A percentile compares a stretch with the other conserved stretches of the same genome.
These are phyloP conservation scores for Thamnophis sirtalis DNA, from an alignment of 2,113 vertebrate species.

Conservation along the genomic window DNA sequence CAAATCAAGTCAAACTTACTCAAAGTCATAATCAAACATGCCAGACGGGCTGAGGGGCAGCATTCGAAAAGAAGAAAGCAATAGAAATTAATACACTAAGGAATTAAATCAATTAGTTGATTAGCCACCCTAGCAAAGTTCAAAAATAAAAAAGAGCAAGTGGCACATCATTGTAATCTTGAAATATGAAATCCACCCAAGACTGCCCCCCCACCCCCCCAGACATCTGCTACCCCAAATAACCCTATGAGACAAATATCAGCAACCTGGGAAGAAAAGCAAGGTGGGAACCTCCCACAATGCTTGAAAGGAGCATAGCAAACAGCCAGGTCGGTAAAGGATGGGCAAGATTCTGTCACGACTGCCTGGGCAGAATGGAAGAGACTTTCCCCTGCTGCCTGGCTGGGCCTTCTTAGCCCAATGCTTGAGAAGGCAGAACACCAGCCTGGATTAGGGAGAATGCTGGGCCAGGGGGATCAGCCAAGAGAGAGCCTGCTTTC, in stretches of 20 bases:
- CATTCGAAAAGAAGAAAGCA: slow-evolving; percentile 93
- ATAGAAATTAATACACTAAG: slow-evolving; percentile 88
- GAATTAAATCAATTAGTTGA: slow-evolving; percentile 74
- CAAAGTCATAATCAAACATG: slow-evolving; percentile 99
- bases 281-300: neutral
- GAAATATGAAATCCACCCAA: no score
- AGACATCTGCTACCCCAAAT: neutral
- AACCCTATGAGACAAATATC: neutral
- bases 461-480: neutral
- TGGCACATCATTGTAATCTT: neutral
- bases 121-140: slow-evolving; percentile 74
- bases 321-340: neutral
- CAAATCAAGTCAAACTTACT: slow-evolving; percentile 96
- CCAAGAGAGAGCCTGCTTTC: neutral
- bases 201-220: neutral
- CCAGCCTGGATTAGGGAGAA: neutral
- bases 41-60: slow-evolving; percentile 96
- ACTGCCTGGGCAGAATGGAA: neutral
- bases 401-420: neutral
- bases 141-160: slow-evolving; percentile 62
- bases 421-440: neutral
- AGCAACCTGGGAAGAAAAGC: neutral
- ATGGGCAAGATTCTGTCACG: neutral
- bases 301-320: neutral
- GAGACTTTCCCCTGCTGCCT: neutral